Evolutionary conservation across 2,888 invertebrate genomes (phyloP), one percentile per base, ranked within the genome.

Genomic region (Cheiracanthium punctorium): DNA sequence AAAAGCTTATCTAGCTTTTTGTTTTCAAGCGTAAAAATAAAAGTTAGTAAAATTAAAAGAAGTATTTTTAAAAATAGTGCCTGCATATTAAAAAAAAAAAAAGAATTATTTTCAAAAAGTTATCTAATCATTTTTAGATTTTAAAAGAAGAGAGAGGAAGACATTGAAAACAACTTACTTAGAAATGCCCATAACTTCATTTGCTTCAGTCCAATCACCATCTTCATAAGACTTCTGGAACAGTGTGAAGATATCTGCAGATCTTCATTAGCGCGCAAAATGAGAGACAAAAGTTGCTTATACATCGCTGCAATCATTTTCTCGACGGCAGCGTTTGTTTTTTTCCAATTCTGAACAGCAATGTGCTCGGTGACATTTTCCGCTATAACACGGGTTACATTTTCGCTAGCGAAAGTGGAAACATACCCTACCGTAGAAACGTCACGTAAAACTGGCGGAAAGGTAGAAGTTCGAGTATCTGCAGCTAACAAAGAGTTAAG

Each of bases 131-230:
- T n/a, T n/a, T n/a, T n/a, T n/a, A n/a, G n/a, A n/a, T n/a, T n/a
- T n/a, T n/a, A n/a, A n/a, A n/a, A n/a, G n/a, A n/a, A n/a, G n/a
- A n/a, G n/a, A n/a, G n/a, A n/a, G n/a, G n/a, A n/a, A n/a, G 48
- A 48, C 5, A 48, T 48, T 10, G 14, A 30, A 28, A n/a, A 1
- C 8, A 65, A 73, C 79, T 73, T 69, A 84, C 84, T 84, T 73
- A 17, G 37, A 30, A 79, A 74, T 58, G 84, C 84, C 84, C 84
- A 84, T 7, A 58, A n/a, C 33, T 84, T 84, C 69, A 69, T 29
- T 24, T 74, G 73, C 30, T 79, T 84, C 2, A 84, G 24, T n/a
- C 84, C 84, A 41, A 41, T 73, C 12, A 84, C 20, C 10, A 84
- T 29, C 2, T 79, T 79, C 67, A 84, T 69, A 20, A 84, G 30